Percentiles rank a stretch among this genome's conserved stretches.
Evolutionary conservation across 2,113 vertebrate genomes (phyloP).

Genomic region (Prolemur simus): DNA sequence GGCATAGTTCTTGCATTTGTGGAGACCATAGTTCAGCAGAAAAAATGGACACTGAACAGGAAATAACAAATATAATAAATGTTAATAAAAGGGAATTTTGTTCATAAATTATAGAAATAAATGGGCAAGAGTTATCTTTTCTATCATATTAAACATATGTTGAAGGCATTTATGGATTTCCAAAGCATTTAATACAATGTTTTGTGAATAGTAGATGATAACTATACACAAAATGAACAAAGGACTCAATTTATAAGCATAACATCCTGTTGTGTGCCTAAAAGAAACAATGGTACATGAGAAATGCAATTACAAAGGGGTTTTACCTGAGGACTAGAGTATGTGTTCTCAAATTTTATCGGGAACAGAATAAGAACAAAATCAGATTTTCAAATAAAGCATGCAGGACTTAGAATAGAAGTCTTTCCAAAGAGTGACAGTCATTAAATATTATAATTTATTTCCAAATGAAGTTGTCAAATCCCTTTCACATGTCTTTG

Average conservation of each 20-base stretch:
- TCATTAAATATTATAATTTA: slow-evolving; percentile 69
- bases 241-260: neutral
- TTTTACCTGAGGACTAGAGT: slow-evolving; percentile 21
- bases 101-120: slow-evolving; percentile 11
- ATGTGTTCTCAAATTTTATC: slow-evolving; percentile 11
- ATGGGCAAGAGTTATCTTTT: neutral
- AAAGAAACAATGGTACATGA: neutral
- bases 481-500: slow-evolving; percentile 59
- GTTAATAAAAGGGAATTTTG: neutral
- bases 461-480: slow-evolving; percentile 70
- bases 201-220: neutral
- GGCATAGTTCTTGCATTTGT: neutral
- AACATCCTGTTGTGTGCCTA: slow-evolving; percentile 12
- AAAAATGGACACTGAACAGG: neutral
- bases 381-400: slow-evolving; percentile 47
- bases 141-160: neutral
- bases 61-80: slow-evolving; percentile 6
- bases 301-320: neutral
- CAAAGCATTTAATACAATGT: neutral
- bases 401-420: slow-evolving; percentile 28
- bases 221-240: neutral
- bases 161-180: neutral
- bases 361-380: slow-evolving; percentile 23
- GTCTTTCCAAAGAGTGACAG: slow-evolving; percentile 46
- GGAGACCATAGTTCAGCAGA: neutral